phyloP scores from a whole-genome alignment of 2,797 vertebrate species.

The Phalloptychus januarius region DNA sequence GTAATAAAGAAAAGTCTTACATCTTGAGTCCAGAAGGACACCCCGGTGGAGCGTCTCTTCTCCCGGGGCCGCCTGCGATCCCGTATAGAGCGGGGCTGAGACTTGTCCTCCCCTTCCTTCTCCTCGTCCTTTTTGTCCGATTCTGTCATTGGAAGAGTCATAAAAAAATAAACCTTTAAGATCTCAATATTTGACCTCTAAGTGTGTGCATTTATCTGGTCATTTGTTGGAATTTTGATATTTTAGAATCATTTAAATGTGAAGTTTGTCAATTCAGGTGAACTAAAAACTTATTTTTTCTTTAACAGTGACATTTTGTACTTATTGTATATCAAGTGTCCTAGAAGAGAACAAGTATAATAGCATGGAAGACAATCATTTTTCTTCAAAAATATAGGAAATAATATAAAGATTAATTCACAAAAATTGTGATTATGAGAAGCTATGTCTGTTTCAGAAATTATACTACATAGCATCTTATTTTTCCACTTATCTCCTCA shows the following conservation, averaged over 20 bases:
- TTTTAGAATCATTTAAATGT: not conserved
- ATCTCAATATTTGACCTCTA: not conserved
- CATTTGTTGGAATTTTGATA: not conserved
- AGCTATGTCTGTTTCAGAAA: not conserved
- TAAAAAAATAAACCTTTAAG: not conserved
- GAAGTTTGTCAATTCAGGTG: not conserved
- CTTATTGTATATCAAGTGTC: not conserved
- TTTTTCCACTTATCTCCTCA: not conserved
- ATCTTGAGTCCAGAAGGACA: constrained; percentile 93
- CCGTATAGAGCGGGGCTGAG: constrained; percentile 93
- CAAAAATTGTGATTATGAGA: not conserved
- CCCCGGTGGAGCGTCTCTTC: constrained; percentile 96
- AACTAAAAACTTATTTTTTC: not conserved
- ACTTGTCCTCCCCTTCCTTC: constrained; percentile 94
- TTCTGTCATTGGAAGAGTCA: constrained; percentile 79
- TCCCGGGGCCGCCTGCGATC: constrained; percentile 96
- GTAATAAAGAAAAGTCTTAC: constrained; percentile 72
- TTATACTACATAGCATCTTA: not conserved
- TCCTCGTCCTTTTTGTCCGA: constrained; percentile 92
- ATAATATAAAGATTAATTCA: not conserved
- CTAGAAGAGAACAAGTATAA: not conserved
- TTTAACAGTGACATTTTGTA: not conserved
- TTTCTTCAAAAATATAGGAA: not conserved
- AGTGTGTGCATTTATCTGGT: not conserved
- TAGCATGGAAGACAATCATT: not conserved